Conservation (phyloP, 2,113 vertebrate species). For the Marmota flaviventris region DNA sequence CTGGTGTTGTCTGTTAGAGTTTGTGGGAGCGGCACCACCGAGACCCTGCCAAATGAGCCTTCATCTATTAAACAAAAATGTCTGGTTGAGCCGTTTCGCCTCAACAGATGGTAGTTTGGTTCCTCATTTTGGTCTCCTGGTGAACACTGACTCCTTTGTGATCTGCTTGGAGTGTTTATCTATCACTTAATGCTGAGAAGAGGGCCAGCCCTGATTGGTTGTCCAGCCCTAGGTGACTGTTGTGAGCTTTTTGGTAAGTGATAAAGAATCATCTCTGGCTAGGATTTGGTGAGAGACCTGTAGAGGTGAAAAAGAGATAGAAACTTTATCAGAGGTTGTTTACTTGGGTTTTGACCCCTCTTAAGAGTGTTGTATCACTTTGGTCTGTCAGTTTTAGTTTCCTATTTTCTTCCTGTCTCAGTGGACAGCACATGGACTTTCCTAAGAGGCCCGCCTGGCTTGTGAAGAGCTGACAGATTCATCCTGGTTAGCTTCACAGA, state of each 20-base stretch:
- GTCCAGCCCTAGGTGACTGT: slow-evolving; percentile 11
- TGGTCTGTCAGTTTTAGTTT: slow-evolving; percentile 70
- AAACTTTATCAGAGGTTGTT: neutral
- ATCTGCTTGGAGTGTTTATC: slow-evolving; percentile 65
- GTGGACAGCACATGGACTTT: slow-evolving; percentile 29
- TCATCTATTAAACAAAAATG: slow-evolving; percentile 76
- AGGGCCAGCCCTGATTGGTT: slow-evolving; percentile 39
- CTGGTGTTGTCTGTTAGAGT: slow-evolving; percentile 65
- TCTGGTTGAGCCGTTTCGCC: slow-evolving; percentile 62
- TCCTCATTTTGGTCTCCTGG: slow-evolving; percentile 83
- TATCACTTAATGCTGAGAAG: slow-evolving; percentile 60
- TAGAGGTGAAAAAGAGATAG: neutral
- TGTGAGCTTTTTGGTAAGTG: slow-evolving; percentile 44
- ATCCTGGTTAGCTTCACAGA: neutral
- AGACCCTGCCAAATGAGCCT: slow-evolving; percentile 73
- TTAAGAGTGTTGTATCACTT: neutral
- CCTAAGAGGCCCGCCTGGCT: neutral
- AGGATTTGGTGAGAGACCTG: slow-evolving; percentile 13
- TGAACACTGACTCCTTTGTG: slow-evolving; percentile 82
- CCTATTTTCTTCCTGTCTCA: slow-evolving; percentile 68
- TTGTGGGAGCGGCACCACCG: slow-evolving; percentile 60
- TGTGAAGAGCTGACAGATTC: slow-evolving; percentile 61
- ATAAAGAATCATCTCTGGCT: neutral
- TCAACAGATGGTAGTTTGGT: slow-evolving; percentile 75
- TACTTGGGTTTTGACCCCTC: neutral